Base-by-base conservation (phyloP, 1,140 invertebrate species). In the Doryteuthis pealeii region DNA sequence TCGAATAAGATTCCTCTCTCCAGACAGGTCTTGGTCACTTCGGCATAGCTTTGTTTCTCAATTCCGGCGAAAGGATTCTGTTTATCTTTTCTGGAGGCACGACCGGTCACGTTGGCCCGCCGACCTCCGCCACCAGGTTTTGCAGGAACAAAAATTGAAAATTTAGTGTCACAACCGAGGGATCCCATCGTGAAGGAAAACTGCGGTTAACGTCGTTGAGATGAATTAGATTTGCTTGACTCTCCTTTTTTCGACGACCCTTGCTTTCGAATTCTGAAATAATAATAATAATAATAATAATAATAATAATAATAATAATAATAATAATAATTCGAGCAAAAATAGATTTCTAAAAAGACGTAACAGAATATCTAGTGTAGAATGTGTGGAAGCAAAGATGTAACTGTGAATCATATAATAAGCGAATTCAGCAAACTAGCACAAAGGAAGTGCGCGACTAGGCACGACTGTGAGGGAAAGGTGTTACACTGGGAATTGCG, bases 1-100 rank as follows among this genome's bases (percentile, higher is more conserved):
- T 88, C 85, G 80, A 87, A 88, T 40, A 86, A 76, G 49, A 76
- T 76, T 49, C 85, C 81, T 49, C 83, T 77, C 31, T 79, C 78
- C 43, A 78, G 72, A 71, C 85, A 86, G 70, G 81, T 77, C 58
- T 78, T 76, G 32, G 80, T 82, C 45, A 86, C 81, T 40, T 82
- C 76, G 12, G 83, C 83, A 72, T 83, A 86, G 58, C 78, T 83
- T 73, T 86, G 84, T 18, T 81, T 76, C 1, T 65, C 75, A n/a
- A 86, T 69, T 22, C 80, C 80, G 32, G 80, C 65, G 74, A 85
- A 84, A 2, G 84, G 84, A 31, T 85, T 81, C 67, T 79, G 83
- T 70, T 76, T 78, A 1, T 79, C 79, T 30, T 78, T 79, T 22
- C 82, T 75, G 0, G 77, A 72, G 62, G 79, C 32, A 1, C 82